Evolutionary conservation across 2,113 vertebrate genomes (phyloP).

Genomic region (Ochotona curzoniae): DNA sequence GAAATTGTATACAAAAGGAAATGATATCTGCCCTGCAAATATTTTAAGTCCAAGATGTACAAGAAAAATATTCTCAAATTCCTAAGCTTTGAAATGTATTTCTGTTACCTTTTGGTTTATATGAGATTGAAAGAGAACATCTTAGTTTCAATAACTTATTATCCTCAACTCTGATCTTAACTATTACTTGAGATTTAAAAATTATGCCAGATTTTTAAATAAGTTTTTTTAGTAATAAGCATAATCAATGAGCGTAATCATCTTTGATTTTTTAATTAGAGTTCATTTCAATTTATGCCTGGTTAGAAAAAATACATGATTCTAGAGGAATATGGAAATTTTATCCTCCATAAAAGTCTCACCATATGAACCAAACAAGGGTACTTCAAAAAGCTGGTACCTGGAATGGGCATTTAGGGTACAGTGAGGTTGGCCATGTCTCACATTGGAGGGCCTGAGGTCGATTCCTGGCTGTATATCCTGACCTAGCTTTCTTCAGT

Average conservation of each 20-base stretch:
- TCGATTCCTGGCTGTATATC: too few species aligned
- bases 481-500: too few species aligned
- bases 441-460: too few species aligned
- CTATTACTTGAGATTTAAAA: constrained; percentile 31
- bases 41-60: background rate
- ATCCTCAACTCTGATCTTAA: background rate
- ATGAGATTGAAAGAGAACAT: background rate
- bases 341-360: background rate
- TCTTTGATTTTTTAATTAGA: constrained; percentile 7
- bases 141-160: background rate
- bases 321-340: background rate
- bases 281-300: constrained; percentile 22
- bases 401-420: too few species aligned
- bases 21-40: background rate
- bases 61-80: background rate
- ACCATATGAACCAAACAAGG: background rate
- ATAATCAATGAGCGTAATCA: background rate
- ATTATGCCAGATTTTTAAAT: background rate
- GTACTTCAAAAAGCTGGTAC: too few species aligned
- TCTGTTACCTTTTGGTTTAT: background rate
- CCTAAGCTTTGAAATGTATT: constrained; percentile 11
- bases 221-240: background rate
- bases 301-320: background rate
- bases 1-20: background rate
- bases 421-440: too few species aligned